These are phyloP conservation scores for Falco punctatus DNA, from an alignment of 2,113 vertebrate genomes.

Conservation along the genomic window DNA sequence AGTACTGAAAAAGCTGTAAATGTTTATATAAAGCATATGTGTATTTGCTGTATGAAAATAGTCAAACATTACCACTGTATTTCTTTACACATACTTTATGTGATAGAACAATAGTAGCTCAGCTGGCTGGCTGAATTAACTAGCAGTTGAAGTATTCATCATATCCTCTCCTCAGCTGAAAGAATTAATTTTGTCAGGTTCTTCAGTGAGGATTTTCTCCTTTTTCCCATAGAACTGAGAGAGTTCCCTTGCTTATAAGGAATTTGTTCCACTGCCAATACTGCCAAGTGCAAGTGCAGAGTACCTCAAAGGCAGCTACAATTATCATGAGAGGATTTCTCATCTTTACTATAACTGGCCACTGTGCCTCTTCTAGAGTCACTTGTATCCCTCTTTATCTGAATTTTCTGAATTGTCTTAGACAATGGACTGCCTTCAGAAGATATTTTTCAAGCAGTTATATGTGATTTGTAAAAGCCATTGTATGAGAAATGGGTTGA, in stretches of 20 bases:
- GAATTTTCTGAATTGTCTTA: neutral
- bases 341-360: neutral
- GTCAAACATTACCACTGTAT: neutral
- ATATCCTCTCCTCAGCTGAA: neutral
- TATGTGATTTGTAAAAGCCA: neutral
- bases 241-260: neutral
- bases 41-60: neutral
- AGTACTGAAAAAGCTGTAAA: neutral
- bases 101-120: neutral
- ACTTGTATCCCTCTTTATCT: neutral
- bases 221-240: neutral
- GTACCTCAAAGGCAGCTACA: neutral
- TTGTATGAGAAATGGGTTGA: neutral
- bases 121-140: neutral
- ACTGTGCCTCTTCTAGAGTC: neutral
- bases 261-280: neutral
- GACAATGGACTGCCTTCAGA: neutral
- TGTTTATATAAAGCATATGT: neutral
- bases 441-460: neutral
- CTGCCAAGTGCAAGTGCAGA: neutral
- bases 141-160: neutral
- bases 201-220: neutral
- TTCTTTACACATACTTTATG: neutral
- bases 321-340: neutral
- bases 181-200: neutral